Evolutionary conservation across 2,888 invertebrate genomes (phyloP), one percentile per base, ranked within the genome.

Genomic region (Chrysolina haemoptera): DNA sequence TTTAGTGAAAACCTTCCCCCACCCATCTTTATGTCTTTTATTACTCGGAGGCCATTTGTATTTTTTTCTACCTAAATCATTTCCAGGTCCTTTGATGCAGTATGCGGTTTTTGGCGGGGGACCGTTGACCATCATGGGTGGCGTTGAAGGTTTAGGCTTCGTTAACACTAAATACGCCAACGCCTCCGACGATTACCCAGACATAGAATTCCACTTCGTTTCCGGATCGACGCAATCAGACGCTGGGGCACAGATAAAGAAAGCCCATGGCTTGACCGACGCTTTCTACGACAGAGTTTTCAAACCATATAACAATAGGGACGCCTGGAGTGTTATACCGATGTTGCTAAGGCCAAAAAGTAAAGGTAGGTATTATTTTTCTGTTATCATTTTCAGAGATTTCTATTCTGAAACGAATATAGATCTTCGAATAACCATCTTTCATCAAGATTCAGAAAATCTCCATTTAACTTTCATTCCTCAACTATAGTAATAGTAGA

Each of bases 201-300:
- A 97, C 81, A 94, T 97, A 46, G 96, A 97, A 84, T 94, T 96
- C 82, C 96, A 96, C 86, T 96, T 97, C 82, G 92, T 96, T 50
- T 95, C 96, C 0, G 96, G 96, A 9, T 95, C 95, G 4, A 95
- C 96, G 0, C 95, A 94, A 84, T 95, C 96, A 0, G 96, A 97
- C 84, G 95, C 94, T 0, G 96, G 97, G 0, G 91, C 92, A 12
- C 96, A 96, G 79, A 85, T 97, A 35, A 91, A 94, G 35, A 95
- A 95, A 86, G 93, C 94, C 0, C 95, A 96, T 80, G 96, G 96
- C 0, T 83, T 96, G 0, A 91, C 93, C 0, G 93, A 95, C 46
- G 88, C 89, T 14, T 95, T 96, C 86, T 96, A 95, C 84, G 90
- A 93, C 22, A 88, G 90, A 0, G 94, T 94, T 0, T 96, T 94